Conservation (phyloP, 2,888 invertebrate genomes). For the Drosophila nigricruria region DNA sequence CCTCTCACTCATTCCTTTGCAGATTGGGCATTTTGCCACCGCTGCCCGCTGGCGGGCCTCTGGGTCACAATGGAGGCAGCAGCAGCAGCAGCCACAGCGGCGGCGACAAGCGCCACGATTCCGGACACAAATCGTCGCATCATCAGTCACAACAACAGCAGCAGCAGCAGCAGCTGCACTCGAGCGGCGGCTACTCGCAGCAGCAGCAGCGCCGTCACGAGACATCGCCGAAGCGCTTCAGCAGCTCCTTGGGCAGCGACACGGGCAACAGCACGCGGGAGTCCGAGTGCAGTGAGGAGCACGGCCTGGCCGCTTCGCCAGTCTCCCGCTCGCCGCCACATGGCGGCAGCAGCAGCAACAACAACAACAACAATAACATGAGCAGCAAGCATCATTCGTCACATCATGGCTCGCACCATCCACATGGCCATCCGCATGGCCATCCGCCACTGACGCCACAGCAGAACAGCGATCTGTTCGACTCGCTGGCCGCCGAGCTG, state of each 20-base stretch:
- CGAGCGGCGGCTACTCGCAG: constrained; percentile 46
- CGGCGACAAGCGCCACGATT: constrained; percentile 66
- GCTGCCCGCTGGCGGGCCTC: constrained; percentile 86
- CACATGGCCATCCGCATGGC: constrained; percentile 49
- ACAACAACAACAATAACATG: background rate
- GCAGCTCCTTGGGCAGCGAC: constrained; percentile 91
- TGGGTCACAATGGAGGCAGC: constrained; percentile 38
- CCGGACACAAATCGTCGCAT: constrained; percentile 88
- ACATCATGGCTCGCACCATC: constrained; percentile 40
- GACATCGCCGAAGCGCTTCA: constrained; percentile 86
- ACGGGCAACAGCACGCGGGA: constrained; percentile 90
- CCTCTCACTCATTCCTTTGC: constrained; percentile 6
- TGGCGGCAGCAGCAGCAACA: constrained; percentile 19
- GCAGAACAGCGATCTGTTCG: constrained; percentile 92
- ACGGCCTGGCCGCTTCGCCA: constrained; percentile 83
- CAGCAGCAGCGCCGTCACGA: constrained; percentile 77
- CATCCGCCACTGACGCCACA: constrained; percentile 77
- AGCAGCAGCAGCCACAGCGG: constrained; percentile 74
- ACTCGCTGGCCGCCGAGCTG: constrained; percentile 96
- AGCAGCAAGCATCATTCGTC: constrained; percentile 35
- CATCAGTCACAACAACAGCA: constrained; percentile 87
- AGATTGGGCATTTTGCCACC: constrained; percentile 83
- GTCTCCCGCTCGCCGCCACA: constrained; percentile 81
- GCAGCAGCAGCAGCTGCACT: constrained; percentile 28
- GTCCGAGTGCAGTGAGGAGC: constrained; percentile 90